A percentile compares a stretch with the other conserved stretches of the same genome.
Conservation (phyloP, 92 coral and sea anemone genomes). For the Palythoa caribaeorum region DNA sequence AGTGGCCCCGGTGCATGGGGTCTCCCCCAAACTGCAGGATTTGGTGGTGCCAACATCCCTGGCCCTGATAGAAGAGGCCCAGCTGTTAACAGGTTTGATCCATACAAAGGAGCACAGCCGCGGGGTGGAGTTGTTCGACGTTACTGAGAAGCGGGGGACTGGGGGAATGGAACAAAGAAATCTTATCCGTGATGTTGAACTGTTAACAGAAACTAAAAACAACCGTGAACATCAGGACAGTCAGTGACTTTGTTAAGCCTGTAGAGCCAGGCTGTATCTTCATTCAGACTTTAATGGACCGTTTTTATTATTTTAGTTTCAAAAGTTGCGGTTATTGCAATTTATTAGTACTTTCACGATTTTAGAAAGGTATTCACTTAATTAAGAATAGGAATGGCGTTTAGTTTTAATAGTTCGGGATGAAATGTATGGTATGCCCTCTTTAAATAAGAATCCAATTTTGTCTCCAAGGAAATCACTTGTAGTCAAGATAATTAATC, state of each 20-base stretch:
- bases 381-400: background rate
- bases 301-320: background rate
- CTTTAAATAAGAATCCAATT: background rate
- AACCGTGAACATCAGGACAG: background rate
- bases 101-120: constrained; percentile 85
- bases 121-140: constrained; percentile 78
- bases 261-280: background rate
- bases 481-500: background rate
- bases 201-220: background rate
- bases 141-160: constrained; percentile 44
- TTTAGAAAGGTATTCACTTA: background rate
- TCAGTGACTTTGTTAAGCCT: background rate
- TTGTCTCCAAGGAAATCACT: background rate
- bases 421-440: too few species aligned
- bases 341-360: background rate
- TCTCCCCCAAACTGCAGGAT: constrained; percentile 63
- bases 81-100: constrained; percentile 84
- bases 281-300: background rate
- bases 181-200: background rate
- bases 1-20: constrained; percentile 77
- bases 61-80: constrained; percentile 85
- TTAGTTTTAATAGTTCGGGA: background rate
- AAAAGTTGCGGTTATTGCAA: background rate
- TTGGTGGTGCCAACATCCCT: constrained; percentile 66
- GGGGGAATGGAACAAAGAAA: background rate